A percentile compares a stretch with the other conserved stretches of the same genome.
phyloP scores from a whole-genome alignment of 2,888 invertebrate species.

The Odontothrips loti region DNA sequence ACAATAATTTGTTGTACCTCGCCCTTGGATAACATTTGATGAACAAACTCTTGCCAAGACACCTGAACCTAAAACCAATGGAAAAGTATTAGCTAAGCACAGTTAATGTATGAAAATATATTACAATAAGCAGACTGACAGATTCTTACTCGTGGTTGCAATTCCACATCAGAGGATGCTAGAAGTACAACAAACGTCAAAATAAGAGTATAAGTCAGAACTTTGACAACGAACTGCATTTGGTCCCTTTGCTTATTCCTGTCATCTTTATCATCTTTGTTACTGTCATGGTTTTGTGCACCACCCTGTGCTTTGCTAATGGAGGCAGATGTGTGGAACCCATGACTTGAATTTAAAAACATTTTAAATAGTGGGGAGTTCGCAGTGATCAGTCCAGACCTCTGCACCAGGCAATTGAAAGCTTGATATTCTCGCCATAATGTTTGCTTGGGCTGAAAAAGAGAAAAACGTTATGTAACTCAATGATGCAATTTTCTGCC shows the following conservation, averaged over 20 bases:
- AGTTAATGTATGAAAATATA: background rate
- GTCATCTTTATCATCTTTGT: background rate
- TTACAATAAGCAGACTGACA: too few relatives aligned
- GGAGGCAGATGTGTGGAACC: background rate
- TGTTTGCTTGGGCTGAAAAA: slow-evolving; percentile 18
- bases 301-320: background rate
- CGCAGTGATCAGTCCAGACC: slow-evolving; percentile 46
- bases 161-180: background rate
- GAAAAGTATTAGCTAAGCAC: background rate
- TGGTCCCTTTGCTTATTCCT: background rate
- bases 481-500: background rate
- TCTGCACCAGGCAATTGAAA: background rate
- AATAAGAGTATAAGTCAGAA: background rate
- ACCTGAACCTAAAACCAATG: slow-evolving; percentile 61
- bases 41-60: slow-evolving; percentile 95
- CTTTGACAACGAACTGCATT: background rate
- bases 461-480: slow-evolving; percentile 40
- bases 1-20: slow-evolving; percentile 87
- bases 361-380: background rate
- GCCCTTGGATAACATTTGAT: slow-evolving; percentile 89
- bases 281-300: background rate
- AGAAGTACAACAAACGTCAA: background rate
- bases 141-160: background rate
- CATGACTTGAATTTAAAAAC: background rate
- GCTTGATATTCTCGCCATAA: background rate